A percentile compares a stretch with the other conserved stretches of the same genome.
Conservation (phyloP, 1,140 invertebrate species). For the Heliconius himera region DNA sequence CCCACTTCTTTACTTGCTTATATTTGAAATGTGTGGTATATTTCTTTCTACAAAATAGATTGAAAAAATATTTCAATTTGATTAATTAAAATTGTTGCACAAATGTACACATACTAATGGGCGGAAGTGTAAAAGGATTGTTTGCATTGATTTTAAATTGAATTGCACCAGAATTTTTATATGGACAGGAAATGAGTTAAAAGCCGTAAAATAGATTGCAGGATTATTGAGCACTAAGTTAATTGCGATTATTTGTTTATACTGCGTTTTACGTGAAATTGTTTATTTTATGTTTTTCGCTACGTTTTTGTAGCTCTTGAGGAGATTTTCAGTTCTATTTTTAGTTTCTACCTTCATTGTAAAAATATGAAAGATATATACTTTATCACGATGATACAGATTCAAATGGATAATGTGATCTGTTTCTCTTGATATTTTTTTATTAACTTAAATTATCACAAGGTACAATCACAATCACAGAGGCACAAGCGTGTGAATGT, state of each 20-base stretch:
- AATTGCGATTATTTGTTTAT: slow-evolving; percentile 8
- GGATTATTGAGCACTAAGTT: slow-evolving; percentile 24
- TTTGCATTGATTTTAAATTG: slow-evolving; percentile 40
- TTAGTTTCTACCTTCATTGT: neutral
- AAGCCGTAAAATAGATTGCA: slow-evolving; percentile 22
- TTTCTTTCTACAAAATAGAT: too few relatives aligned
- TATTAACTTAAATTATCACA: too few relatives aligned
- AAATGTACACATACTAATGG: slow-evolving; percentile 6
- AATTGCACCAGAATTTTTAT: slow-evolving; percentile 28
- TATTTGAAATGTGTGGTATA: too few relatives aligned
- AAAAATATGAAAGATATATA: too few relatives aligned
- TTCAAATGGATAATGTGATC: too few relatives aligned
- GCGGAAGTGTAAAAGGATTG: slow-evolving; percentile 26
- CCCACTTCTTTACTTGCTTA: too few relatives aligned
- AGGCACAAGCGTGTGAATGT: too few relatives aligned
- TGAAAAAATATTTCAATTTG: neutral
- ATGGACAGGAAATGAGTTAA: slow-evolving; percentile 30
- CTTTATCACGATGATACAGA: too few relatives aligned
- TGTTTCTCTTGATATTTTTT: too few relatives aligned
- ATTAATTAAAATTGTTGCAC: neutral
- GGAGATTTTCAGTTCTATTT: neutral
- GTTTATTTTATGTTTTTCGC: neutral
- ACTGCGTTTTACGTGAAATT: neutral
- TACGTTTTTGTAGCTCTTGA: neutral
- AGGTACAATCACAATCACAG: too few relatives aligned